Base-by-base conservation (phyloP, 2,797 vertebrate genomes). In the Meda fulgida region DNA sequence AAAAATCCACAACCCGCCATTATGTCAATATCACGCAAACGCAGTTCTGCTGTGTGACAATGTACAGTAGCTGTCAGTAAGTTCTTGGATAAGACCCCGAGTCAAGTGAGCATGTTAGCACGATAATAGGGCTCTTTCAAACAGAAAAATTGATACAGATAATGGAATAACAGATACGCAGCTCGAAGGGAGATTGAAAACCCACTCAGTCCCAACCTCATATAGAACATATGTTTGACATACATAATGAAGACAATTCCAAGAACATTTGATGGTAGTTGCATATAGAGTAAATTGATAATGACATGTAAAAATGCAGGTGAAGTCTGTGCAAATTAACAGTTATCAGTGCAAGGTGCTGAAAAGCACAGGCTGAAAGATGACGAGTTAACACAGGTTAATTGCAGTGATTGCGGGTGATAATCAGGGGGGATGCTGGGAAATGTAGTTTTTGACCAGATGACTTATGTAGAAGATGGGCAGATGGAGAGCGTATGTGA, bases 111-210 rank as follows among this genome's bases (percentile, higher is more conserved):
- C 78, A 85, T 66, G 60, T 19, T 80, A 36, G n/a, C 3, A 6
- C 13, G 51, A 85, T 85, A 73, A 84, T 43, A 58, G 70, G 51
- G 55, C 80, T 76, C 43, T 16, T 78, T 84, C 83, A 70, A 78
- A 75, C 83, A 78, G 75, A 84, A 84, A 31, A 78, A 84, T 84
- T 46, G 19, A 60, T 71, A 70, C 18, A 69, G 82, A 58, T 43
- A 78, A 78, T 77, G 66, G 75, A 63, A 83, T 55, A 70, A 83
- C 21, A 83, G 14, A 53, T 51, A 78, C 72, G 58, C 58, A 51
- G 26, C 75, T 78, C 51, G 71, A 82, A 77, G 18, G 48, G 11
- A 70, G 65, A 71, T 71, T 69, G 83, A 60, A 84, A 78, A 58
- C 65, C 51, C 26, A 23, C 65, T 71, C 48, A 70, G 48, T 40